Conservation (phyloP, 2,113 vertebrate genomes). For the Meles meles region DNA sequence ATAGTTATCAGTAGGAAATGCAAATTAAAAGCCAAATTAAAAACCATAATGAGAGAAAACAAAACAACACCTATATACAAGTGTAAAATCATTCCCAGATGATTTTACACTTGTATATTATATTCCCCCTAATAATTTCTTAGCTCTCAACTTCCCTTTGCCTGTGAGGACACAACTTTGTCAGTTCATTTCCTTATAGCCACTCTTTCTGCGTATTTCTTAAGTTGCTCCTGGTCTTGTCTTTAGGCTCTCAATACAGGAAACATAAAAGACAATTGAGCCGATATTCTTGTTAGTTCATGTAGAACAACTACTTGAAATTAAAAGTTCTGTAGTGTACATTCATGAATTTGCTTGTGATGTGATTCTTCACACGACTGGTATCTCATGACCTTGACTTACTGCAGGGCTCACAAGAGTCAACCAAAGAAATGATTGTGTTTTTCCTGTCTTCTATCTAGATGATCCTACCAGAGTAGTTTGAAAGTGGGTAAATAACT, state of each 20-base stretch:
- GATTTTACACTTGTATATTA: background rate
- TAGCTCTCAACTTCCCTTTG: background rate
- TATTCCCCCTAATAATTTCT: background rate
- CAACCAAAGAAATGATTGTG: background rate
- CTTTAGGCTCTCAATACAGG: background rate
- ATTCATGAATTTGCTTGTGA: background rate
- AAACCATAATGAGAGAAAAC: background rate
- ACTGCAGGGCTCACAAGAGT: background rate
- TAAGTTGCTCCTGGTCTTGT: background rate
- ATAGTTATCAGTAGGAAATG: background rate
- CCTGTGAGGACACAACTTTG: background rate
- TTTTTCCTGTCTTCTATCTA: background rate
- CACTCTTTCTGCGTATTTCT: background rate
- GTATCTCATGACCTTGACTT: background rate
- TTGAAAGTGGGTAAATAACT: background rate
- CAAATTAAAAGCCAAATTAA: conserved; percentile 5
- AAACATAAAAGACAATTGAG: background rate
- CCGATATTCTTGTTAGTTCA: background rate
- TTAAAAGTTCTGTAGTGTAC: background rate
- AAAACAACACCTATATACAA: background rate
- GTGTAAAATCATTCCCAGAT: too few species aligned
- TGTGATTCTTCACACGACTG: background rate
- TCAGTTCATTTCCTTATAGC: background rate
- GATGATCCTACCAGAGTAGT: background rate
- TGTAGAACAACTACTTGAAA: background rate